Evolutionary conservation across 2,113 vertebrate genomes (phyloP).

Genomic region (Eleginops maclovinus): DNA sequence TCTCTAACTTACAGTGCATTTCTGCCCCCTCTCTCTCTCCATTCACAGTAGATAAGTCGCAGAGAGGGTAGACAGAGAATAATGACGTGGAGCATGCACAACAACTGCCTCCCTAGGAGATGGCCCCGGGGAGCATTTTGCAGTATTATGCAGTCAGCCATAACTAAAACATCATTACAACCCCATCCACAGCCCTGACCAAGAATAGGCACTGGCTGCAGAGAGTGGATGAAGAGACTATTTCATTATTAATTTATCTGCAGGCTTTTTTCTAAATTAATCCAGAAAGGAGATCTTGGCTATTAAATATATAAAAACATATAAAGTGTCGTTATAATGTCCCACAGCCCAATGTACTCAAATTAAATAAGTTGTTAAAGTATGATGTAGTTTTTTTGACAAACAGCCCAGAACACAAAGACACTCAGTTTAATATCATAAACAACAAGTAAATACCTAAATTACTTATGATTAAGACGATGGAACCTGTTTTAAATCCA

Average conservation of each 20-base stretch:
- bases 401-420: neutral
- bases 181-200: conserved; percentile 54
- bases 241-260: conserved; percentile 25
- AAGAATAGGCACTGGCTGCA: conserved; percentile 23
- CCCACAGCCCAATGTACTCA: neutral
- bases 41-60: conserved; percentile 70
- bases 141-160: conserved; percentile 79
- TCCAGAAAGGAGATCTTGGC: neutral
- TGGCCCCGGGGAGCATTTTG: conserved; percentile 74
- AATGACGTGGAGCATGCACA: conserved; percentile 77
- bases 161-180: conserved; percentile 80
- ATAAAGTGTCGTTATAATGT: neutral
- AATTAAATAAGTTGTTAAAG: neutral
- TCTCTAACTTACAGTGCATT: conserved; percentile 64
- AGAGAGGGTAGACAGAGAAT: conserved; percentile 75
- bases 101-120: conserved; percentile 71
- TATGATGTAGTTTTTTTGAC: neutral
- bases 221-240: conserved; percentile 5
- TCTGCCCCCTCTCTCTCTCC: conserved; percentile 51
- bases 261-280: neutral
- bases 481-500: neutral
- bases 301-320: neutral
- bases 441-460: neutral
- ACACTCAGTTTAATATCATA: neutral
- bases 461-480: neutral